Base-by-base conservation (phyloP, 2,113 vertebrate genomes). In the Coptodon rendalli region DNA sequence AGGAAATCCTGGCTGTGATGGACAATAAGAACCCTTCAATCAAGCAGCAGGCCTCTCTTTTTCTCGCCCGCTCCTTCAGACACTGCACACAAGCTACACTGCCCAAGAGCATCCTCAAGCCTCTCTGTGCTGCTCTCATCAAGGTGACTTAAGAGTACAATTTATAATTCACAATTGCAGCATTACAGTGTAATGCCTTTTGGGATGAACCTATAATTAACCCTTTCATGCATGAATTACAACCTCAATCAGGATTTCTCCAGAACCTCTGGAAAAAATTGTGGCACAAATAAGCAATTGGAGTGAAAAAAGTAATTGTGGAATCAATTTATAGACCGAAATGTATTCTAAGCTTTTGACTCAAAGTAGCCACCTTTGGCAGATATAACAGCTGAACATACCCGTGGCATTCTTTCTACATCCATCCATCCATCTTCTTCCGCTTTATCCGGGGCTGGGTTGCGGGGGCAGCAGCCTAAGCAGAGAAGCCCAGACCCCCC, bases 21-120 rank as follows among this genome's bases (percentile, higher is more conserved):
- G 99, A 99, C 95, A 99, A 99, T 94, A 99, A 99, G 96, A 99
- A 99, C 88, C 99, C 99, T 9, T 98, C 98, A 36, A 99, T 99
- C 83, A 99, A 99, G 92, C 98, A 99, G 43, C 99, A 99, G 94
- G 97, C 99, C 2, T 99, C 98, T 10, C 96, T 99, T 29, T 99
- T 99, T 92, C 97, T 99, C 91, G 98, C 98, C 79, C 97, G 99
- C 95, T 98, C 98, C 84, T 99, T 99, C 91, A 96, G 97, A 86
- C 98, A 98, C 93, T 99, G 98, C 90, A 98, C 97, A 10, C 97
- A 97, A 87, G 92, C 98, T 87, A 98, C 97, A 0, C 94, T 99
- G 93, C 97, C 98, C 81, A 99, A 99, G 95, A 96, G 97, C 85
- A 87, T 98, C 57, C 96, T 99, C 36, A 99, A 99, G 89, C 97